Base-by-base conservation (phyloP, 2,113 vertebrate species). In the Apteryx mantelli region DNA sequence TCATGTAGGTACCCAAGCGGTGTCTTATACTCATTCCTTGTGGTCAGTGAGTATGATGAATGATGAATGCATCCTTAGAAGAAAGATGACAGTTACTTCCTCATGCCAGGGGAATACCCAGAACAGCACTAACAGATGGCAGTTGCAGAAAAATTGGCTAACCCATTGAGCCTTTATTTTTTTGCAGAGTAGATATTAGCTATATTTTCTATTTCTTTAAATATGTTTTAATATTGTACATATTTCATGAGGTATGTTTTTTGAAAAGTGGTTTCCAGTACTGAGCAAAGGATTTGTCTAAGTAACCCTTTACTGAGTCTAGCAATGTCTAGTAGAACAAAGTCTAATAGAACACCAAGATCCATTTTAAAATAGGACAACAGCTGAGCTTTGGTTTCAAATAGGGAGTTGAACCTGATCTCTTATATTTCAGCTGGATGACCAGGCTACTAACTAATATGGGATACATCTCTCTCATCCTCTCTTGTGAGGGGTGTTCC, bases 41-140 rank as follows among this genome's bases (percentile, higher is more conserved):
- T 75, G 93, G 94, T 91, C 79, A 65, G 1, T 81, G 63, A 77
- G 60, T 10, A 52, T n/a, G 40, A 86, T 25, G 68, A 77, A 52
- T n/a, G 40, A 87, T 25, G 68, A 77, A 48, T 94, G 76, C 91
- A 92, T 95, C 90, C 88, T 97, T 96, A 97, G 95, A 48, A 44
- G 52, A 20, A 24, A 50, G 86, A 91, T 95, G 97, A 93, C 95
- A 74, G 82, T 73, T 85, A 79, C 94, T 91, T 91, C 55, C 79
- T 86, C 64, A 25, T 52, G 44, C 20, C 44, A 88, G 85, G 91
- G 86, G 44, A 86, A 95, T 95, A 88, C 87, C 95, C 48, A 68
- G 74, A 24, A 22, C 32, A 52, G 48, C 53, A 64, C 88, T 85
- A 61, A 69, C 56, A 60, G 79, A 91, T 53, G 19, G 64, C 91